A percentile compares a stretch with the other conserved stretches of the same genome.
Evolutionary conservation across 1,140 invertebrate species (phyloP).

Genomic region (Pogonomyrmex barbatus): DNA sequence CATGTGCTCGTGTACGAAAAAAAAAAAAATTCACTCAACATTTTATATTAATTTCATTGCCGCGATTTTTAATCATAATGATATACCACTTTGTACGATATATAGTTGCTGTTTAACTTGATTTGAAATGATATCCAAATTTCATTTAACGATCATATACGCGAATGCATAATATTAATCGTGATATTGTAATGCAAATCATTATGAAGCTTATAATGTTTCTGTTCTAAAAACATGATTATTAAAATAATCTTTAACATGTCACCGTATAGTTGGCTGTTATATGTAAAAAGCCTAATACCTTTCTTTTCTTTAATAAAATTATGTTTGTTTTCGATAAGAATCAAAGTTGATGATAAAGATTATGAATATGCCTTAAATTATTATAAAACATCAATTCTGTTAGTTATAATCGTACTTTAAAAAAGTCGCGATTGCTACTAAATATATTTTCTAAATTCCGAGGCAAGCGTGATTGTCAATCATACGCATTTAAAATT

Average conservation of each 20-base stretch:
- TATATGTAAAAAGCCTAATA: conserved; percentile 9
- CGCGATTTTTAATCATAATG: conserved; percentile 7
- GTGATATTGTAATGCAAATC: conserved; percentile 2
- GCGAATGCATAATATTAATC: conserved; percentile 3
- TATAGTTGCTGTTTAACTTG: not conserved
- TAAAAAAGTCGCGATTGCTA: conserved; percentile 37
- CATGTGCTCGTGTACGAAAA: conserved; percentile 18
- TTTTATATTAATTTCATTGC: conserved; percentile 40
- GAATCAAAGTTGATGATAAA: not conserved
- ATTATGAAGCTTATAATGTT: conserved; percentile 17
- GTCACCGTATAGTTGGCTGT: not conserved
- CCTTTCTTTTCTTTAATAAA: conserved; percentile 8
- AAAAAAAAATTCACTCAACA: conserved; percentile 59
- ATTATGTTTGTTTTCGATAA: not conserved
- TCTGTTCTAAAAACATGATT: conserved; percentile 14
- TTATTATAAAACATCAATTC: conserved; percentile 43
- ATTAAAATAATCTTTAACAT: conserved; percentile 19
- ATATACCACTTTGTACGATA: conserved; percentile 49
- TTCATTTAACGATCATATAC: conserved; percentile 16
- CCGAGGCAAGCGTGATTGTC: conserved; percentile 84
- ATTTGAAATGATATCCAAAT: conserved; percentile 35
- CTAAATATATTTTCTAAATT: conserved; percentile 77
- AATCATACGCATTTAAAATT: conserved; percentile 71
- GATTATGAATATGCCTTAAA: not conserved
- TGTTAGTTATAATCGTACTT: conserved; percentile 10